A percentile compares a stretch with the other conserved stretches of the same genome.
Evolutionary conservation across 2,113 vertebrate species (phyloP).

Genomic region (Fulica atra): DNA sequence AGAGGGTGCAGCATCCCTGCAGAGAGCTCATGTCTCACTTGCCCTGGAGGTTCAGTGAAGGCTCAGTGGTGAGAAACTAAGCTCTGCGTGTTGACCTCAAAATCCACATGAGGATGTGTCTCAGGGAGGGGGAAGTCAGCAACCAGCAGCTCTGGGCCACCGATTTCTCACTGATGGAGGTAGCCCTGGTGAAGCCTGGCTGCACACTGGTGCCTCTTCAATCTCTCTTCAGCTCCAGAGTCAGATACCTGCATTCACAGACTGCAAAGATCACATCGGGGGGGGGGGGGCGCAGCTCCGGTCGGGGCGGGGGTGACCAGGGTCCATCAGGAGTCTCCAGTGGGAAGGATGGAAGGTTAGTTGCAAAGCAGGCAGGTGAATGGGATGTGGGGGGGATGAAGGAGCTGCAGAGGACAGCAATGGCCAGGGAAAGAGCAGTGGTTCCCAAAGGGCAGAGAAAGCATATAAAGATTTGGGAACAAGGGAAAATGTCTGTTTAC

Average conservation of each 20-base stretch:
- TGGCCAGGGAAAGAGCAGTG: not conserved
- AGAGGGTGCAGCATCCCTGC: not conserved
- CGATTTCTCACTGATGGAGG: not conserved
- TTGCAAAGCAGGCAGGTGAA: not conserved
- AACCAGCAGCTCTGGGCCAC: too few relatives aligned
- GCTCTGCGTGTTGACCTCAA: not conserved
- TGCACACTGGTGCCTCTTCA: not conserved
- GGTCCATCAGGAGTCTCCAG: not conserved
- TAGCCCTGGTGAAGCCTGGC: not conserved
- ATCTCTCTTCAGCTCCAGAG: not conserved
- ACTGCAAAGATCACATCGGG: not conserved
- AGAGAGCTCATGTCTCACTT: not conserved
- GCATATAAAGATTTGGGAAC: not conserved
- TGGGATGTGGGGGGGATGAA: too few relatives aligned
- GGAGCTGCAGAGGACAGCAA: not conserved
- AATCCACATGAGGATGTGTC: rapidly evolving
- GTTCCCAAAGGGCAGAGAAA: not conserved
- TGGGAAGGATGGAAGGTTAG: not conserved
- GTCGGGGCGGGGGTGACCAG: not conserved
- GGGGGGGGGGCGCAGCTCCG: not conserved
- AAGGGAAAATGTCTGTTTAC: not conserved
- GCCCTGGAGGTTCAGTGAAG: not conserved
- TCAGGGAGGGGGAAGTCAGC: not conserved
- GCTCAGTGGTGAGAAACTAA: too few relatives aligned
- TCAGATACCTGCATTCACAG: too few relatives aligned